A percentile compares a stretch with the other conserved stretches of the same genome.
phyloP scores from a whole-genome alignment of 1,140 invertebrate genomes.

The Macrobrachium rosenbergii region DNA sequence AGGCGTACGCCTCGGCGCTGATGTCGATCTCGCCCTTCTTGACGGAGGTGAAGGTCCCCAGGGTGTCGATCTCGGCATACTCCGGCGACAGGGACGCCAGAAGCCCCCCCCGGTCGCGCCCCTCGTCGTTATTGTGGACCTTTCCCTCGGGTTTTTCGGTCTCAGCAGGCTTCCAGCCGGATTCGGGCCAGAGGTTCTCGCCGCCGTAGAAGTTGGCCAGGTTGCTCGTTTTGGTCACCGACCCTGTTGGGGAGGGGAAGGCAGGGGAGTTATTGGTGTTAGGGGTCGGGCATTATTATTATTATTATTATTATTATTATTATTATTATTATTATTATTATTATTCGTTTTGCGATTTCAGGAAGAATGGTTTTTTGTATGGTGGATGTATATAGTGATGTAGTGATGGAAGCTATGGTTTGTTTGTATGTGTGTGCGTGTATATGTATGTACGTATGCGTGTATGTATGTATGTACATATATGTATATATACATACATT shows the following conservation, averaged over 20 bases:
- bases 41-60: conserved; percentile 61
- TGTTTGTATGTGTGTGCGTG: conserved; percentile 13
- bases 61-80: conserved; percentile 65
- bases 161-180: conserved; percentile 59
- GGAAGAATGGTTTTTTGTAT: background rate
- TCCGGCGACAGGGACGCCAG: conserved; percentile 63
- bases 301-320: no score
- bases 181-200: conserved; percentile 65
- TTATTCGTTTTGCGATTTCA: no score
- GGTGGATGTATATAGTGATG: background rate
- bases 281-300: no score
- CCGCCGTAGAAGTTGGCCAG: conserved; percentile 66
- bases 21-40: conserved; percentile 56
- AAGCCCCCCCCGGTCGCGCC: conserved; percentile 33
- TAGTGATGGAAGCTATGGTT: no score
- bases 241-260: conserved; percentile 55
- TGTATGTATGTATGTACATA: conserved; percentile 12
- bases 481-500: background rate
- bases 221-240: conserved; percentile 66
- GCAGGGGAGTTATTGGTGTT: no score
- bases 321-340: no score
- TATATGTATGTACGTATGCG: conserved; percentile 20
- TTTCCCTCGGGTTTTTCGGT: conserved; percentile 51
- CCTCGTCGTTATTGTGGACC: conserved; percentile 1
- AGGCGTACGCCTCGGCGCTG: conserved; percentile 63